These are phyloP conservation scores for Catharus minimus DNA, from an alignment of 2,113 vertebrate species.

Conservation along the genomic window DNA sequence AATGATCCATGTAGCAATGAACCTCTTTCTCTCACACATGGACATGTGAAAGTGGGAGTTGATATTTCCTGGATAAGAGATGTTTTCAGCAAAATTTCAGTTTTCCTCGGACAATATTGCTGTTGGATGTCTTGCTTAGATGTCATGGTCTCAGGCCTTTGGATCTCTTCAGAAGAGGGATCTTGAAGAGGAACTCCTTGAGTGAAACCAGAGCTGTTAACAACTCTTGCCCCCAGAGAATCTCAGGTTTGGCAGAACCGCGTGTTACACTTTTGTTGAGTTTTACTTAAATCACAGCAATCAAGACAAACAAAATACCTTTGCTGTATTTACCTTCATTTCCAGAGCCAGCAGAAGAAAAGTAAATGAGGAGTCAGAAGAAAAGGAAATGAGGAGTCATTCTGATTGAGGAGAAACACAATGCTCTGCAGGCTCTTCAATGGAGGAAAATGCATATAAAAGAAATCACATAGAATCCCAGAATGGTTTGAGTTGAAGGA, in stretches of 20 bases:
- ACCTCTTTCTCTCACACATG: not conserved
- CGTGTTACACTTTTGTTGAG: rapidly evolving
- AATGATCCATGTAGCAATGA: not conserved
- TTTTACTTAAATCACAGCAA: not conserved
- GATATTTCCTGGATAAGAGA: not conserved
- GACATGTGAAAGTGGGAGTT: not conserved
- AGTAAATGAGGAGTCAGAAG: not conserved
- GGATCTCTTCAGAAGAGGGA: not conserved
- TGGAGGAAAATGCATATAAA: not conserved
- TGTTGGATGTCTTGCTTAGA: not conserved
- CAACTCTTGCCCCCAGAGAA: not conserved
- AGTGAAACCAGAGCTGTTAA: not conserved
- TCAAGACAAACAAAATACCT: not conserved
- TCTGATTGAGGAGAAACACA: not conserved
- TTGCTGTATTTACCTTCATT: not conserved
- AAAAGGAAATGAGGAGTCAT: not conserved
- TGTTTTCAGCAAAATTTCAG: not conserved
- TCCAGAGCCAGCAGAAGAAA: not conserved
- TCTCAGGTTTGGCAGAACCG: rapidly evolving
- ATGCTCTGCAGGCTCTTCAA: not conserved
- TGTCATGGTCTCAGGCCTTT: not conserved
- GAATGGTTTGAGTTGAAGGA: not conserved
- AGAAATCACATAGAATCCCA: not conserved
- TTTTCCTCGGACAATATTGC: not conserved
- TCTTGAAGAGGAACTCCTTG: not conserved